Evolutionary conservation across 2,113 vertebrate genomes (phyloP), one percentile per base, ranked within the genome.

Genomic region (Calyptomena viridis): DNA sequence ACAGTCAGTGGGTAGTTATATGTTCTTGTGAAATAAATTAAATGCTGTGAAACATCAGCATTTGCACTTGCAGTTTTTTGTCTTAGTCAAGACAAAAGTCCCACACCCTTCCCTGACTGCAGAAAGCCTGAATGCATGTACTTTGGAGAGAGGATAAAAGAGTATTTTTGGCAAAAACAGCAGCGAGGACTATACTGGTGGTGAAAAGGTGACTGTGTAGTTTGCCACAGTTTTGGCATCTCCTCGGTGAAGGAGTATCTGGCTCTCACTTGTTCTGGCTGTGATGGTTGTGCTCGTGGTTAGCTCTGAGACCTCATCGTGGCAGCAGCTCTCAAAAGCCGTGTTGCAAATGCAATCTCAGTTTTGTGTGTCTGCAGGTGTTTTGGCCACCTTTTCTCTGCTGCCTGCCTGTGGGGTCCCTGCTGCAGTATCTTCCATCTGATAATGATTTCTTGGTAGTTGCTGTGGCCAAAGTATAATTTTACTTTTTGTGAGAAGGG

Each of bases 11-110:
- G 78, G 31, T 30, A 84, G 66, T 91, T 89, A 50, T 4, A 50
- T 66, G 35, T 83, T 80, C 63, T 80, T 83, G 79, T 86, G 68
- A 93, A 58, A n/a, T n/a, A n/a, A 91, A 35, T 66, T 74, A 83
- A 95, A 93, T 93, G 63, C 74, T 95, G 95, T 84, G 85, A 95
- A 94, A 63, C 63, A 84, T 94, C 87, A 89, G 46, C 47, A 33
- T 94, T 86, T 93, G 52, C 83, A 94, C 87, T 96, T 95, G 89
- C 78, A 93, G 46, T 83, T 87, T n/a, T 91, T 91, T 24, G 4
- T 82, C 60, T 87, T 87, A 64, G 66, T 53, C 35, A 56, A 44
- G 56, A 66, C 46, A 12, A 25, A 76, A 10, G 63, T 50, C 40
- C 12, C 35, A 52, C 39, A 12, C 6, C 1, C 22, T 62, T 58